Percentiles rank a stretch among this genome's conserved stretches.
These are phyloP conservation scores for Alauda arvensis DNA, from an alignment of 2,797 vertebrate species.

Conservation along the genomic window DNA sequence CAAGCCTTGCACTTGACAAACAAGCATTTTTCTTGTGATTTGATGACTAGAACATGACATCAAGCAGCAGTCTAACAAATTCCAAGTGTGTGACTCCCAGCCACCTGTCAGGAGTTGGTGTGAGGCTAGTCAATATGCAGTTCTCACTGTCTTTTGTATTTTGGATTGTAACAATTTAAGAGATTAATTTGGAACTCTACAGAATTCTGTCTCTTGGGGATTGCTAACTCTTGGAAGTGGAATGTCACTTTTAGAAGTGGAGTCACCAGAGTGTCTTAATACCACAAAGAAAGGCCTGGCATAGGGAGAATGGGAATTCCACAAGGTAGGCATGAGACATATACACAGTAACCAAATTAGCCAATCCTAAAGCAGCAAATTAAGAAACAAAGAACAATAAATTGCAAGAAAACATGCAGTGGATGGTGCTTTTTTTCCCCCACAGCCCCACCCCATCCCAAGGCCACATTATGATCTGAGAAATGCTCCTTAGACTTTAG, in stretches of 20 bases:
- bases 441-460: background rate
- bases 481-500: background rate
- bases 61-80: background rate
- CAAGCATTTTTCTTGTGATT: background rate
- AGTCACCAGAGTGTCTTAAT: background rate
- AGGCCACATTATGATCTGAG: too few species aligned
- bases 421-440: background rate
- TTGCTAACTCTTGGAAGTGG: background rate
- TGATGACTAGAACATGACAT: background rate
- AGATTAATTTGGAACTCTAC: background rate
- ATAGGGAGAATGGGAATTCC: background rate
- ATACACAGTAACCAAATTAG: background rate
- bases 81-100: background rate
- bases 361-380: background rate
- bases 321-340: background rate
- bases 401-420: background rate
- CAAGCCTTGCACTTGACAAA: background rate
- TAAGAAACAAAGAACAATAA: background rate
- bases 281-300: background rate
- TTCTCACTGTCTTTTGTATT: background rate
- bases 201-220: background rate
- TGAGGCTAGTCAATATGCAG: background rate
- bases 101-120: background rate
- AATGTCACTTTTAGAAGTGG: background rate
- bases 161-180: background rate